Evolutionary conservation across 2,888 invertebrate species (phyloP).

Genomic region (Ceriagrion tenellum): DNA sequence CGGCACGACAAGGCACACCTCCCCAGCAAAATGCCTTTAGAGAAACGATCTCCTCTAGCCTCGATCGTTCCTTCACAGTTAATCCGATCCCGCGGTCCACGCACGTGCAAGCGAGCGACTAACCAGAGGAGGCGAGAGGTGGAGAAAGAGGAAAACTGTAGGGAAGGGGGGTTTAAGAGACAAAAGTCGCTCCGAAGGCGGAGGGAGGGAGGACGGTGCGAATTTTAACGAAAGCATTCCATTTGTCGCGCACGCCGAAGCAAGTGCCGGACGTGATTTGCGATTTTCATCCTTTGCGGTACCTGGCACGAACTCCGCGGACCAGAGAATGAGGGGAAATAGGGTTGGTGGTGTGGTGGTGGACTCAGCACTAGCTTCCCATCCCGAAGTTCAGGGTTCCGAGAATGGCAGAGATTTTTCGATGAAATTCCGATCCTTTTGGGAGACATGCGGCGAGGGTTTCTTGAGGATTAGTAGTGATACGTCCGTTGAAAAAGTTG

Average conservation of each 20-base stretch:
- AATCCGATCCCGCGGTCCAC: background rate
- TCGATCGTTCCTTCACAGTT: background rate
- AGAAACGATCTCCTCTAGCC: background rate
- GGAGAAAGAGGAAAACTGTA: too few relatives aligned
- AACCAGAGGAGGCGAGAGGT: background rate
- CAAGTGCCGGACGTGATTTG: background rate
- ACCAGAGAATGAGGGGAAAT: background rate
- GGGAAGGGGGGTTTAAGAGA: background rate
- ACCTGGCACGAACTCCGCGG: background rate
- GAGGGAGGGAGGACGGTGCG: background rate
- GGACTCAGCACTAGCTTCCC: too few relatives aligned
- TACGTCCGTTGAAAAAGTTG: too few relatives aligned
- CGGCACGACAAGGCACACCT: background rate
- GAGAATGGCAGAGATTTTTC: too few relatives aligned
- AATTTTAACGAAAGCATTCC: constrained; percentile 12
- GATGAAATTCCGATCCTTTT: too few relatives aligned
- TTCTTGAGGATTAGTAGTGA: too few relatives aligned
- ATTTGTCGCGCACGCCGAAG: background rate
- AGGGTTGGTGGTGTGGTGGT: background rate
- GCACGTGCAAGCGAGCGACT: background rate
- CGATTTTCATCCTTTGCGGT: background rate
- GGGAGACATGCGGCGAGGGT: too few relatives aligned
- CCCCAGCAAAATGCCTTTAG: background rate
- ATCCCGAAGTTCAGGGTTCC: too few relatives aligned
- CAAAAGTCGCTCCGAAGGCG: background rate